These are phyloP conservation scores for Haliaeetus leucogaster DNA, from an alignment of 2,113 vertebrate genomes.

Conservation along the genomic window DNA sequence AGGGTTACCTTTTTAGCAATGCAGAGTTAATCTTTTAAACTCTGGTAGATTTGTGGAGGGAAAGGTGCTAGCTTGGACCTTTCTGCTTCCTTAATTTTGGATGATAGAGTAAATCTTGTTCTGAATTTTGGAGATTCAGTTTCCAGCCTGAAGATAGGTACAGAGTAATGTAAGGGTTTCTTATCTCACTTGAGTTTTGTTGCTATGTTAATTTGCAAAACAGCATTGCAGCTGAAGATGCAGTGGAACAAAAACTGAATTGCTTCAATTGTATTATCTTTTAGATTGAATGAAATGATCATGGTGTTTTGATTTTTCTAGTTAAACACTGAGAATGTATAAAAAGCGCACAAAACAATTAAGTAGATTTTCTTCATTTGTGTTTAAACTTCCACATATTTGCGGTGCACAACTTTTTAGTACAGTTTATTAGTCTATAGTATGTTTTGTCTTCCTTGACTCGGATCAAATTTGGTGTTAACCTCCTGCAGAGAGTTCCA, in stretches of 20 bases:
- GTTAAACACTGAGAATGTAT: neutral
- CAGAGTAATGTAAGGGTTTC: neutral
- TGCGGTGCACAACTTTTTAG: neutral
- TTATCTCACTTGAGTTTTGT: neutral
- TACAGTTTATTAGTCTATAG: conserved; percentile 2
- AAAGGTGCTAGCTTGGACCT: neutral
- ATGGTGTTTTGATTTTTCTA: neutral
- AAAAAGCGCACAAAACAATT: neutral
- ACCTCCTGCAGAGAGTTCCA: conserved; percentile 61
- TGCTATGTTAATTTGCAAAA: neutral
- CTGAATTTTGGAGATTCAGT: neutral
- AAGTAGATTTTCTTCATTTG: neutral
- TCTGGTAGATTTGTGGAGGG: neutral
- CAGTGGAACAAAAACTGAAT: neutral
- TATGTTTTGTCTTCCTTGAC: conserved; percentile 46
- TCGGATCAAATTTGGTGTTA: conserved; percentile 42
- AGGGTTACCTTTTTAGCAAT: neutral
- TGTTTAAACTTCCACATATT: neutral
- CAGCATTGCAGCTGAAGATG: neutral
- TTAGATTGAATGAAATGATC: neutral
- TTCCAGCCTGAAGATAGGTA: neutral
- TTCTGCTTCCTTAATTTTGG: neutral
- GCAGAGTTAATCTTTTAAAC: neutral
- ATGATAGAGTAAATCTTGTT: neutral
- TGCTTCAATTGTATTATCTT: neutral